phyloP scores from a whole-genome alignment of 2,888 invertebrate genomes.

The Mylabris sibirica region DNA sequence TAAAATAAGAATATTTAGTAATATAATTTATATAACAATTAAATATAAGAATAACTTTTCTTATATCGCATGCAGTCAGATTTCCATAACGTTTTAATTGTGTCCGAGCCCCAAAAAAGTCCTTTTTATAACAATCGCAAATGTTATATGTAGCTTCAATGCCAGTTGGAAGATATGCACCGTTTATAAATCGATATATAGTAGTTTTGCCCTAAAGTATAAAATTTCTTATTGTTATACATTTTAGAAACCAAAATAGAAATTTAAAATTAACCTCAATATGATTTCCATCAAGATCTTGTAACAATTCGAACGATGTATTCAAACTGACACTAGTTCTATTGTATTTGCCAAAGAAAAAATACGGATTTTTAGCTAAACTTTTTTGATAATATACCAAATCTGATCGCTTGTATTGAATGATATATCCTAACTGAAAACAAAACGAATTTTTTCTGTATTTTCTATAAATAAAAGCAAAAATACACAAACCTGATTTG shows the following conservation, averaged over 20 bases:
- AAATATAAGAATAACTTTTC: conserved; percentile 13
- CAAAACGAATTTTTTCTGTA: not conserved
- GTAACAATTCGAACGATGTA: conserved; percentile 19
- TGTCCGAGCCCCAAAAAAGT: not conserved
- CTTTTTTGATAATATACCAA: conserved; percentile 20
- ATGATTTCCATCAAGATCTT: conserved; percentile 25
- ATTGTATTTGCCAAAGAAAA: conserved; percentile 26
- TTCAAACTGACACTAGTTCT: conserved; percentile 23
- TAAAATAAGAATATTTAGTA: not conserved
- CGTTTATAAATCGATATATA: conserved; percentile 13
- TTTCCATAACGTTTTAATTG: conserved; percentile 19
- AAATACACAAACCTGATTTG: not conserved
- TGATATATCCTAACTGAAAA: conserved; percentile 21
- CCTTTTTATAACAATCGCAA: conserved; percentile 21
- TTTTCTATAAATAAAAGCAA: not conserved
- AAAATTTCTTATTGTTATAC: not conserved
- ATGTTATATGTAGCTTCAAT: conserved; percentile 21
- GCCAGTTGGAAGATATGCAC: conserved; percentile 14
- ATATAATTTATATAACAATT: not conserved
- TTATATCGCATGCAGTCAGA: conserved; percentile 27
- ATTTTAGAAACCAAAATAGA: no score
- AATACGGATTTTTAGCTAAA: conserved; percentile 21
- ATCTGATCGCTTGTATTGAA: conserved; percentile 21
- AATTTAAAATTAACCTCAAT: conserved; percentile 12
- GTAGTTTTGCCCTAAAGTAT: conserved; percentile 24